These are phyloP conservation scores for Drosophila antonietae DNA, from an alignment of 2,888 invertebrate genomes.

Conservation along the genomic window DNA sequence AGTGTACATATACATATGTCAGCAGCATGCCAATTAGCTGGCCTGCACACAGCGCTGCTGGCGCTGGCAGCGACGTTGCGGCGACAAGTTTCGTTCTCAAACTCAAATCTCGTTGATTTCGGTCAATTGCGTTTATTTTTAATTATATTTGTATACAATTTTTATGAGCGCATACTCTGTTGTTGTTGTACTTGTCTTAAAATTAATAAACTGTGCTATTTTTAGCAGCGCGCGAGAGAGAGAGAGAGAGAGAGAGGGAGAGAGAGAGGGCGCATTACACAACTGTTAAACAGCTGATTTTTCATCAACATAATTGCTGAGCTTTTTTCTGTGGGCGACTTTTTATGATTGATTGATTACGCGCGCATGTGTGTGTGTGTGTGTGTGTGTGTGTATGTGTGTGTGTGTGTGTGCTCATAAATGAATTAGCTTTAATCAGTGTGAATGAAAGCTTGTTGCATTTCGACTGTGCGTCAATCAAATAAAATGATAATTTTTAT, in stretches of 20 bases:
- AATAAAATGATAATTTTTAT: constrained; percentile 17
- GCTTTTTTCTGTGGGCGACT: constrained; percentile 19
- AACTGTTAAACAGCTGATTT: constrained; percentile 35
- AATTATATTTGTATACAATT: constrained; percentile 42
- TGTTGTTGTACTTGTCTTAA: constrained; percentile 50
- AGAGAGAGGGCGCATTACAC: constrained; percentile 2
- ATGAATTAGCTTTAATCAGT: constrained; percentile 40
- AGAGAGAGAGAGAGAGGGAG: not conserved
- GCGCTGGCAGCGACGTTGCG: constrained; percentile 22
- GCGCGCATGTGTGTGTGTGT: constrained; percentile 8
- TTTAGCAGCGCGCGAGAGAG: constrained; percentile 3
- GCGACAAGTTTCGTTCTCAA: constrained; percentile 42
- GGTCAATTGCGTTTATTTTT: constrained; percentile 67
- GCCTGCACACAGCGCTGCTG: constrained; percentile 27
- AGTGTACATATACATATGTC: constrained; percentile 28
- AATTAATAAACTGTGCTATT: constrained; percentile 56
- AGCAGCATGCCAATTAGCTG: constrained; percentile 67
- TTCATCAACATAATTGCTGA: constrained; percentile 34
- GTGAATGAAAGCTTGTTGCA: constrained; percentile 49
- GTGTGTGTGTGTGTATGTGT: constrained; percentile 16
- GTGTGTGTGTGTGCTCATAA: constrained; percentile 26
- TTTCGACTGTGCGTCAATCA: constrained; percentile 44
- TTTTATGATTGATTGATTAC: constrained; percentile 65
- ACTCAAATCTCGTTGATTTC: constrained; percentile 44
- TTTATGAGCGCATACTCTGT: constrained; percentile 24